Base-by-base conservation (phyloP, 2,888 invertebrate genomes). In the Nematopogon swammerdamellus region DNA sequence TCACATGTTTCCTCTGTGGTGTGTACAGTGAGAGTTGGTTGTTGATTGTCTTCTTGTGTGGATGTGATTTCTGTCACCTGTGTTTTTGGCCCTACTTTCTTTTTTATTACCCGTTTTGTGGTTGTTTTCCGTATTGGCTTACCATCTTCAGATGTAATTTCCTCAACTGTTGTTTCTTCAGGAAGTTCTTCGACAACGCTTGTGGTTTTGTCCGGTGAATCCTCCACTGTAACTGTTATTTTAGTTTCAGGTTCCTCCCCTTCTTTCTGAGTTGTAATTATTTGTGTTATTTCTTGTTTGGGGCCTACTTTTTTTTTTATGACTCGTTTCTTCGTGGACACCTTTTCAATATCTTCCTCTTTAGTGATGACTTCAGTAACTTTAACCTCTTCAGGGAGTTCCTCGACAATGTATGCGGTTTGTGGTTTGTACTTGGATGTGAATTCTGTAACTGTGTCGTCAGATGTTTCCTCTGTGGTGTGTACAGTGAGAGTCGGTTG, bases 41-140 rank as follows among this genome's bases (percentile, higher is more conserved):
- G 49, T 50, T 59, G 59, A 49, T 72, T 68, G 52, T 70, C 68
- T 60, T 77, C 76, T 57, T 73, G 69, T 42, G 70, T 62, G 1
- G 64, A 69, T n/a, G 65, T 61, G 57, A 77, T 74, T 69, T 80
- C 70, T 58, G 77, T 77, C 58, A 54, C 57, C 62, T 63, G 63
- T 58, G 63, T 59, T 55, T 63, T 64, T 2, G 58, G 65, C 43
- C 64, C 67, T 51, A 63, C 62, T 45, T 60, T 62, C 54, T 67
- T 75, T 36, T 59, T 63, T n/a, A 65, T 60, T 2, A 60, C 54
- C n/a, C 66, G 60, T 50, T 63, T 69, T 49, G 52, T 54, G 50
- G 18, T 50, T 19, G 44, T 51, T 18, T 47, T 52, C 17, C 47
- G 19, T 11, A 6, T 47, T 10, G 30, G n/a, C 50, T 54, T 51